These are phyloP conservation scores for Sebastes hubbsi DNA, from an alignment of 2,797 vertebrate species.

Conservation along the genomic window DNA sequence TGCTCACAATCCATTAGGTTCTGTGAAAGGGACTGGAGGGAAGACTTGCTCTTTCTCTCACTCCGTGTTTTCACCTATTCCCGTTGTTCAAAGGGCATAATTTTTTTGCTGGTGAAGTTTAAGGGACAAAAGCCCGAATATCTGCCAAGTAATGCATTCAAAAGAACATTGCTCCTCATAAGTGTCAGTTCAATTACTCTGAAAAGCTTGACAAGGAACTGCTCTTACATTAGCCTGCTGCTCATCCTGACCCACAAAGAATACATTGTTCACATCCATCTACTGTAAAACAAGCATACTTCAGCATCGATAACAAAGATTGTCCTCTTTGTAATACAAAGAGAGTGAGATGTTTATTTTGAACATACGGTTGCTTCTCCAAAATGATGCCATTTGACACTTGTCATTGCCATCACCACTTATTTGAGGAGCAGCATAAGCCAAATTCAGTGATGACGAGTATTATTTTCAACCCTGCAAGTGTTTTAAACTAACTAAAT, in stretches of 20 bases:
- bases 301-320: conserved; percentile 30
- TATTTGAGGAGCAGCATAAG: conserved; percentile 9
- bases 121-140: conserved; percentile 94
- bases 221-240: conserved; percentile 91
- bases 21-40: conserved; percentile 95
- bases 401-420: conserved; percentile 24
- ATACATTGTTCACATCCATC: conserved; percentile 49
- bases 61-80: conserved; percentile 96
- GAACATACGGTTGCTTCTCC: neutral
- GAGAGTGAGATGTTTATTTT: conserved; percentile 20
- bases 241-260: conserved; percentile 73
- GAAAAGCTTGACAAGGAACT: conserved; percentile 92
- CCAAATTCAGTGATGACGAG: conserved; percentile 28
- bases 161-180: conserved; percentile 96
- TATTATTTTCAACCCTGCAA: conserved; percentile 33
- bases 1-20: conserved; percentile 99
- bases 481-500: conserved; percentile 48
- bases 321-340: conserved; percentile 12
- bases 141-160: conserved; percentile 97
- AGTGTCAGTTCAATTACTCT: conserved; percentile 96
- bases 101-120: conserved; percentile 90
- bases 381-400: conserved; percentile 14
- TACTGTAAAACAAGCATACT: conserved; percentile 34
- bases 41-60: conserved; percentile 83
- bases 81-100: conserved; percentile 94